phyloP scores from a whole-genome alignment of 2,888 invertebrate genomes.

The Synanthedon formicaeformis region DNA sequence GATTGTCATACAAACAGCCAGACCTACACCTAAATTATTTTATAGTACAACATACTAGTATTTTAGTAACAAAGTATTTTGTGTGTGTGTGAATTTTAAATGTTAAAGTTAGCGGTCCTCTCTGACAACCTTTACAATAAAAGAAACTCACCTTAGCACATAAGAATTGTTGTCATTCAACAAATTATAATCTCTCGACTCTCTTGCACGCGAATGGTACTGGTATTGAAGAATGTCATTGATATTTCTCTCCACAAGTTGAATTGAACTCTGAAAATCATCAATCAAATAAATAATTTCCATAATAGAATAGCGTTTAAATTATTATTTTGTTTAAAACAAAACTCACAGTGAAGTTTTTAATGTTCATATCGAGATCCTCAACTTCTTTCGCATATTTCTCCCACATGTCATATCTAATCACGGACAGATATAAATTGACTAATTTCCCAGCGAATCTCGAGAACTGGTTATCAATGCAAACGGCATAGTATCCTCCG shows the following conservation, averaged over 20 bases:
- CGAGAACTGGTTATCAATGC: slow-evolving; percentile 94
- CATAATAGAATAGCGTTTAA: neutral
- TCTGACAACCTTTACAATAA: no score
- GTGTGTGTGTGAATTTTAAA: no score
- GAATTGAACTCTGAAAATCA: slow-evolving; percentile 73
- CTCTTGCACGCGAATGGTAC: slow-evolving; percentile 82
- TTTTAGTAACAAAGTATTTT: no score
- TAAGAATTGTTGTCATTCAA: slow-evolving; percentile 85
- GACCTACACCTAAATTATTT: neutral
- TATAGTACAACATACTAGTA: neutral
- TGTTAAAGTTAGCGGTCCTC: no score
- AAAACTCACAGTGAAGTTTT: slow-evolving; percentile 86
- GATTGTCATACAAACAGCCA: neutral
- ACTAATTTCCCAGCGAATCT: slow-evolving; percentile 90
- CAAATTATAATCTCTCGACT: slow-evolving; percentile 85
- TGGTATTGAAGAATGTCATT: slow-evolving; percentile 88
- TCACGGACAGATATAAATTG: slow-evolving; percentile 90
- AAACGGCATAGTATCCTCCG: slow-evolving; percentile 91
- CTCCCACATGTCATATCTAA: slow-evolving; percentile 94
- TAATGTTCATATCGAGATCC: slow-evolving; percentile 86
- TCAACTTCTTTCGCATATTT: slow-evolving; percentile 90
- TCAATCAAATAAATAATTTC: neutral
- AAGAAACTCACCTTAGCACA: slow-evolving; percentile 72
- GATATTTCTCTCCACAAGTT: slow-evolving; percentile 84
- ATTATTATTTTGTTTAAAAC: neutral